Conservation (phyloP, 2,113 vertebrate genomes). For the Planiliza haematocheilus region DNA sequence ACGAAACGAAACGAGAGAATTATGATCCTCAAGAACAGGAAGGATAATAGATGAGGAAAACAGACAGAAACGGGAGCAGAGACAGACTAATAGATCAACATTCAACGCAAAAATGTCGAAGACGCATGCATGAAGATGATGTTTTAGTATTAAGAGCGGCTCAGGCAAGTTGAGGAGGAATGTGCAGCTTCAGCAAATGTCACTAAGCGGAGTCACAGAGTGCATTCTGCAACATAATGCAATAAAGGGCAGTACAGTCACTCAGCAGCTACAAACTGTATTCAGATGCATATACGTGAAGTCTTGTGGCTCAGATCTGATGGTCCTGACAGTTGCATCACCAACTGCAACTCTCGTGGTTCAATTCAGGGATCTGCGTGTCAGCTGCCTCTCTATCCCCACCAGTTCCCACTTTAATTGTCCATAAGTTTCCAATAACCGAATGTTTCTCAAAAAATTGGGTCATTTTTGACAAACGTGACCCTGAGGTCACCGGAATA, state of each 20-base stretch:
- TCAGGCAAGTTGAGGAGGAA: slow-evolving; percentile 55
- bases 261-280: background rate
- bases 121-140: slow-evolving; percentile 17
- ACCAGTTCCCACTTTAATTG: background rate
- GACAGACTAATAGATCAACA: slow-evolving; percentile 20
- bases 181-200: slow-evolving; percentile 65
- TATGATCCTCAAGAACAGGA: slow-evolving; percentile 29
- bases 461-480: slow-evolving; percentile 38
- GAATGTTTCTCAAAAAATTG: background rate
- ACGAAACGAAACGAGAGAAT: slow-evolving; percentile 3
- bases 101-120: slow-evolving; percentile 17
- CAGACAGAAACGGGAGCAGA: slow-evolving; percentile 39
- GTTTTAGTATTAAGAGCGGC: slow-evolving; percentile 45
- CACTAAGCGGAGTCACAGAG: slow-evolving; percentile 45
- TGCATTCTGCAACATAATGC: slow-evolving; percentile 31
- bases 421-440: too few relatives aligned
- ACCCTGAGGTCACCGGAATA: slow-evolving; percentile 27
- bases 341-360: background rate
- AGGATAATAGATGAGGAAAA: slow-evolving; percentile 48
- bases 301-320: background rate
- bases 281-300: slow-evolving; percentile 5
- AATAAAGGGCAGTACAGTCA: background rate
- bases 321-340: background rate
- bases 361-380: background rate
- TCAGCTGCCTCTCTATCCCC: background rate